Evolutionary conservation across 1,140 invertebrate species (phyloP).

Genomic region (Dysdera silvatica): DNA sequence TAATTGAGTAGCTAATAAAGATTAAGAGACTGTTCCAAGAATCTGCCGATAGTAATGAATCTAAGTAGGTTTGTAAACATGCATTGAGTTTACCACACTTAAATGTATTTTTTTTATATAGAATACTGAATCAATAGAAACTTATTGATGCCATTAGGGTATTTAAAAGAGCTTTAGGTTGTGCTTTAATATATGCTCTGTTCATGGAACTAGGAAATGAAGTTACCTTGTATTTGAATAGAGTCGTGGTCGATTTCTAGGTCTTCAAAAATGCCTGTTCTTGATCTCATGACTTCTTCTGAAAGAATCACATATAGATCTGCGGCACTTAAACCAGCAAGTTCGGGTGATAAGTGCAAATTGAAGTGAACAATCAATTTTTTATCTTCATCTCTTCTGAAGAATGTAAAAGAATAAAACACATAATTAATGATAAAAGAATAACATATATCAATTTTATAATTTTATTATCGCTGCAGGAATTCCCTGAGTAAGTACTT

Average conservation of each 20-base stretch:
- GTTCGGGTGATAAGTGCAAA: slow-evolving; percentile 57
- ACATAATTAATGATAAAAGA: background rate
- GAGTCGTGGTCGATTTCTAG: slow-evolving; percentile 33
- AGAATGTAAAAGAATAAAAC: slow-evolving; percentile 30
- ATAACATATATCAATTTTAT: background rate
- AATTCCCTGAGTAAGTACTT: background rate
- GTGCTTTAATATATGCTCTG: no score
- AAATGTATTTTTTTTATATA: no score
- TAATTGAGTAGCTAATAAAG: no score
- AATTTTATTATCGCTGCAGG: no score
- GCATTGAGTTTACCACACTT: no score
- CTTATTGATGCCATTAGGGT: no score
- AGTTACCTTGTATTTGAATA: slow-evolving; percentile 30
- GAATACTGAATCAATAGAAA: no score
- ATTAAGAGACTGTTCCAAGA: no score
- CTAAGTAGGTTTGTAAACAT: no score
- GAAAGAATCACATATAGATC: slow-evolving; percentile 52
- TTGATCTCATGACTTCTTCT: slow-evolving; percentile 46
- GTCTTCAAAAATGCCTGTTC: slow-evolving; percentile 27
- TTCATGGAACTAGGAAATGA: background rate
- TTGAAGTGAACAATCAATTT: slow-evolving; percentile 65
- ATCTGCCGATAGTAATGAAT: no score
- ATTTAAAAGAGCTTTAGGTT: no score
- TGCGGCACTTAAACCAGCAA: slow-evolving; percentile 47
- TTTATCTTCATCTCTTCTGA: slow-evolving; percentile 52